Percentiles rank a stretch among this genome's conserved stretches.
These are phyloP conservation scores for Didymodactylos carnosus DNA, from an alignment of 2,888 invertebrate genomes.

Conservation along the genomic window DNA sequence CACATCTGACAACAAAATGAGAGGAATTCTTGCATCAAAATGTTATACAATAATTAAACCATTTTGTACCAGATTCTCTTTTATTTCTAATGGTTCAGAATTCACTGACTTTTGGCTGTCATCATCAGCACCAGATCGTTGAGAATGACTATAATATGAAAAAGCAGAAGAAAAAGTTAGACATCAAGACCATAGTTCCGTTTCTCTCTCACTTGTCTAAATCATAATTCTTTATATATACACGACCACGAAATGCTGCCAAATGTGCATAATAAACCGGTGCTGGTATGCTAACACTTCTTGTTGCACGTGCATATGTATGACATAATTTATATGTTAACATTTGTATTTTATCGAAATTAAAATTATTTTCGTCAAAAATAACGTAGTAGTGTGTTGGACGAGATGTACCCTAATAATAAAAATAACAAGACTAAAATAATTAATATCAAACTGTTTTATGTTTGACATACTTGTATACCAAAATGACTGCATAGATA, in stretches of 20 bases:
- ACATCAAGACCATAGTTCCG: too few species aligned
- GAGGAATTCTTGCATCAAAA: too few species aligned
- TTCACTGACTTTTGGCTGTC: too few species aligned
- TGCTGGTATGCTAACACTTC: constrained; percentile 16
- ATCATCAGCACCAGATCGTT: too few species aligned
- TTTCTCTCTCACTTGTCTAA: too few species aligned
- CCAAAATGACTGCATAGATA: constrained; percentile 8
- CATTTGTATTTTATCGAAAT: constrained; percentile 16
- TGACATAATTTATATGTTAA: constrained; percentile 17
- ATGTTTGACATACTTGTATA: neutral
- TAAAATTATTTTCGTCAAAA: constrained; percentile 16
- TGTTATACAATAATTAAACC: too few species aligned
- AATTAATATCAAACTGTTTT: neutral
- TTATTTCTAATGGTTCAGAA: too few species aligned
- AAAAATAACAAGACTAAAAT: neutral
- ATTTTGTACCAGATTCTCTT: too few species aligned
- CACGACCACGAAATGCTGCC: constrained; percentile 9
- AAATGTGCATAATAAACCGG: constrained; percentile 14
- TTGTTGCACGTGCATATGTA: constrained; percentile 13
- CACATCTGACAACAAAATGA: too few species aligned
- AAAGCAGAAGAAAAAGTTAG: too few species aligned
- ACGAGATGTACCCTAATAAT: constrained; percentile 16
- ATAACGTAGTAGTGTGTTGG: constrained; percentile 17
- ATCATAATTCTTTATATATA: too few species aligned
- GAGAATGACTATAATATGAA: too few species aligned